Evolutionary conservation across 2,888 invertebrate genomes (phyloP), one percentile per base, ranked within the genome.

Genomic region (Perdita meconis): DNA sequence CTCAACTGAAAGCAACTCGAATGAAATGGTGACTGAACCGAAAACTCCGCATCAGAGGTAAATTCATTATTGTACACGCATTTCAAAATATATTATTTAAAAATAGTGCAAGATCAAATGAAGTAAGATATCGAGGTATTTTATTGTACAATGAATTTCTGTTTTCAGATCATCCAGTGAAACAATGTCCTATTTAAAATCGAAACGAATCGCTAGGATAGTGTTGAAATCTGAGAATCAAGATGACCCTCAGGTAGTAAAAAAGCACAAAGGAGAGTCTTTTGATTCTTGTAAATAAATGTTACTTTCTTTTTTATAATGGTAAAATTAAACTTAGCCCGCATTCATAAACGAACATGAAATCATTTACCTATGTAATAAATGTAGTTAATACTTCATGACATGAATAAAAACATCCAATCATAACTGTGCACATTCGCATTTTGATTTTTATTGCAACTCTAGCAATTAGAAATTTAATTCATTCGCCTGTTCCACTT

Each of bases 261-360:
- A 92, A 83, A 92, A 90, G 83, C 88, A 88, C 84, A 92, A 92
- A 85, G 89, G 88, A 44, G 92, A 92, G 42, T 85, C 85, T 50
- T 87, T 84, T 81, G 90, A 92, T 88, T 89, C 90, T 85, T 92
- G 92, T 92, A 92, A 92, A 92, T 92, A 92, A 92, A 91, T 85
- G 85, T 89, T 89, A 87, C 72, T 84, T 85, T 81, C 75, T 84
- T 84, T 86, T 87, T 84, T 86, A 86, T 81, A 86, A 84, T 26
- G 69, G 71, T 79, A 86, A 64, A 79, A 72, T 56, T 83, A 73
- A 72, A 71, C 53, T 81, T 86, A 80, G 61, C 55, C 74, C 51
- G 44, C 78, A 81, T 76, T 83, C 77, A 78, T 71, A 78, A 71
- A 70, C 53, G 69, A 71, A 80, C 74, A 81, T 78, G 80, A 44